Conservation (phyloP, 2,113 vertebrate species). For the Sula dactylatra region DNA sequence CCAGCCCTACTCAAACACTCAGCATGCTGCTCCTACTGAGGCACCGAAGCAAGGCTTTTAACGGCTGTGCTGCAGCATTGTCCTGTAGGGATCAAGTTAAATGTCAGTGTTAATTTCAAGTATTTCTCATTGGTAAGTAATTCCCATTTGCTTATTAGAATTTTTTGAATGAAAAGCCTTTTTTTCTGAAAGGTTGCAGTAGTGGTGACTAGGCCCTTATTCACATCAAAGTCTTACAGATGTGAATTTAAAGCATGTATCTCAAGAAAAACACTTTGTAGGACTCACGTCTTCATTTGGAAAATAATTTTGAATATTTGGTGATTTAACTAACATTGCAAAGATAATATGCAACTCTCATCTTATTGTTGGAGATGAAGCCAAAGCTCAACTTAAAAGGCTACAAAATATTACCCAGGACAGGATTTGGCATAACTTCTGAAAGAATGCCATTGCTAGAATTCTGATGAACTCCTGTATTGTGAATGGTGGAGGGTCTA, state of each 20-base stretch:
- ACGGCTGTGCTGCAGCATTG: neutral
- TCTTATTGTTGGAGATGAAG: neutral
- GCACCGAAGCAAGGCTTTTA: neutral
- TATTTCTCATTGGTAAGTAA: neutral
- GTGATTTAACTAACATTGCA: neutral
- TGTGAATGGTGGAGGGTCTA: neutral
- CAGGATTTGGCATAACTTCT: neutral
- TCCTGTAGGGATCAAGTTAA: neutral
- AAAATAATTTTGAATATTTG: neutral
- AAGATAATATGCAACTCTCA: neutral
- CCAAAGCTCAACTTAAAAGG: neutral
- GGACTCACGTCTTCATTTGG: neutral
- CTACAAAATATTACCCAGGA: neutral
- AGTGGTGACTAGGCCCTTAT: too few species aligned
- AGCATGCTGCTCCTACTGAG: neutral
- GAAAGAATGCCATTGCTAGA: neutral
- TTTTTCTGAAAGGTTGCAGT: neutral
- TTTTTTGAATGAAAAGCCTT: neutral
- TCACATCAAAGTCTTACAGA: accelerated
- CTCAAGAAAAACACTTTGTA: neutral
- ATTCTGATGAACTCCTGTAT: neutral
- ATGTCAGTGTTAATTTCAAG: neutral
- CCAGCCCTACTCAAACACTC: neutral
- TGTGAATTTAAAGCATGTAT: neutral
- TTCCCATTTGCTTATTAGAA: neutral